Evolutionary conservation across 2,888 invertebrate species (phyloP).

Genomic region (Alitta virens): DNA sequence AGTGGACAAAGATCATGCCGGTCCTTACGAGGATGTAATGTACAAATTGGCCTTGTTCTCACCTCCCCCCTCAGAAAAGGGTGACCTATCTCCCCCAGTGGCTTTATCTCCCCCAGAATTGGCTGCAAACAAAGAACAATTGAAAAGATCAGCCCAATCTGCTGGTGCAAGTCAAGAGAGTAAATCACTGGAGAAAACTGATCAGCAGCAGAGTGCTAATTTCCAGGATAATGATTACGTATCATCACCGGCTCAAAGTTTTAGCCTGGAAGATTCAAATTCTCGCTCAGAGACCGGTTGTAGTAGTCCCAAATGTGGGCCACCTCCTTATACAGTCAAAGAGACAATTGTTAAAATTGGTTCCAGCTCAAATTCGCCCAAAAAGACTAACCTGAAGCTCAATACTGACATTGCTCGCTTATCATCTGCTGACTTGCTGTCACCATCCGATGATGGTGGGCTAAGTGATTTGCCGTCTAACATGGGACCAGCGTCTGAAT

Average conservation of each 20-base stretch:
- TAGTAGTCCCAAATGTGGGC: neutral
- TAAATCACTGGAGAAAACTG: neutral
- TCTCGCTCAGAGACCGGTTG: neutral
- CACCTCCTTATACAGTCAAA: constrained; percentile 8
- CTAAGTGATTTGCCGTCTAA: too few relatives aligned
- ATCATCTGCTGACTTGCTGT: too few relatives aligned
- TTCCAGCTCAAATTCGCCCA: neutral
- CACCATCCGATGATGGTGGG: too few relatives aligned
- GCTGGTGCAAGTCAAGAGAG: too few relatives aligned
- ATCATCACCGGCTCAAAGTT: neutral
- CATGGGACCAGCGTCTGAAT: too few relatives aligned
- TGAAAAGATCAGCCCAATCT: too few relatives aligned
- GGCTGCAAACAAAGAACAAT: neutral
- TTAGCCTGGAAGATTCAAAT: neutral
- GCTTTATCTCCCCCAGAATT: constrained; percentile 42
- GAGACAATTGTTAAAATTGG: constrained; percentile 8
- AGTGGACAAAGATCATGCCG: constrained; percentile 29
- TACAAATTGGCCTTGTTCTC: constrained; percentile 44
- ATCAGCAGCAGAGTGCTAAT: neutral
- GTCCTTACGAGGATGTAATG: constrained; percentile 39
- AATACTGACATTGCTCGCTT: too few relatives aligned
- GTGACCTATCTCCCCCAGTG: constrained; percentile 39
- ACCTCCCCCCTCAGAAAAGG: constrained; percentile 39
- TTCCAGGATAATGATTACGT: neutral
- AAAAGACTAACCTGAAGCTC: too few relatives aligned